Evolutionary conservation across 2,113 vertebrate genomes (phyloP).

Genomic region (Lophochroa leadbeateri): DNA sequence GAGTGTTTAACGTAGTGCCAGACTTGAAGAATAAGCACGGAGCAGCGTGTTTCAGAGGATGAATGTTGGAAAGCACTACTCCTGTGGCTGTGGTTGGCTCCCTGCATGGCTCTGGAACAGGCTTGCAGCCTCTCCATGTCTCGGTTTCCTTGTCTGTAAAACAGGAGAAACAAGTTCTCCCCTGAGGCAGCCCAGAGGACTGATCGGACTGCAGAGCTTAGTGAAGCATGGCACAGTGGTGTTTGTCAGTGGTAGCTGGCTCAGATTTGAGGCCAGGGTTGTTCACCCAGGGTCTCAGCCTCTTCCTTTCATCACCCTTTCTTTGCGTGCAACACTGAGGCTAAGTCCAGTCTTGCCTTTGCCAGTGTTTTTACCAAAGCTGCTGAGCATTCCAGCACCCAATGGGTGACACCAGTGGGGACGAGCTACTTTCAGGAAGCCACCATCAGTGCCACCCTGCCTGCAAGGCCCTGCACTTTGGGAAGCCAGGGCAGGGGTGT

Average conservation of each 20-base stretch:
- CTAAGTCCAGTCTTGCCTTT: background rate
- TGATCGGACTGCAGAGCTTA: background rate
- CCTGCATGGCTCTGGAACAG: background rate
- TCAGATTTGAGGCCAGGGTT: background rate
- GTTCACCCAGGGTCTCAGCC: background rate
- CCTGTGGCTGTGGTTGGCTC: background rate
- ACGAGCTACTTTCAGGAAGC: background rate
- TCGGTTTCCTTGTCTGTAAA: background rate
- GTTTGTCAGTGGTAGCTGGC: background rate
- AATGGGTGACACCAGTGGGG: background rate
- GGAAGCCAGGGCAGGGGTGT: background rate
- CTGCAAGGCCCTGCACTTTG: background rate
- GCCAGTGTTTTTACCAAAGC: background rate
- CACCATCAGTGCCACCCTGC: background rate
- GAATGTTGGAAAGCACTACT: background rate
- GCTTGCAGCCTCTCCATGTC: rapidly evolving
- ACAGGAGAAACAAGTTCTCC: background rate
- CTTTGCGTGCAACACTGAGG: rapidly evolving
- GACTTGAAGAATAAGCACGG: background rate
- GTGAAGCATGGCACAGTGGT: background rate
- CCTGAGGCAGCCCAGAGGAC: background rate
- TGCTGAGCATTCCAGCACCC: background rate
- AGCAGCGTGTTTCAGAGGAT: background rate
- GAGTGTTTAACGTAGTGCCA: background rate
- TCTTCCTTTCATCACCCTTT: background rate